Conservation (phyloP, 37 sponge, comb jelly and placozoan species). For the Spongilla lacustris region DNA sequence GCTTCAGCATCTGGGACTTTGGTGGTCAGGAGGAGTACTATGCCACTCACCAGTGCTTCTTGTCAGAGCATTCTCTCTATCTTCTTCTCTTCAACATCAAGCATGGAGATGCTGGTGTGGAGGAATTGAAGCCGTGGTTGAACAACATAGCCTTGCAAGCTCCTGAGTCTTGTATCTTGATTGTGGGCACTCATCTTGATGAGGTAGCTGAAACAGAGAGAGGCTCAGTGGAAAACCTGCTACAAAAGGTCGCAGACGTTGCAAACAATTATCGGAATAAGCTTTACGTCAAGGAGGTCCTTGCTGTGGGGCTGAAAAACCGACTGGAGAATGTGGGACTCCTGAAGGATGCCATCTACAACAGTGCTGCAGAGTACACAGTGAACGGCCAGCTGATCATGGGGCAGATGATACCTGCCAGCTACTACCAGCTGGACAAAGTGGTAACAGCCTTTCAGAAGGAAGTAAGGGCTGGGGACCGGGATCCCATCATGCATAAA, state of each 20-base stretch:
- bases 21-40: slow-evolving; percentile 88
- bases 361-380: slow-evolving; percentile 46
- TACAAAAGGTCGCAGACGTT: slow-evolving; percentile 26
- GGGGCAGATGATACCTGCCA: slow-evolving; percentile 89
- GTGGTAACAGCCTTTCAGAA: slow-evolving; percentile 59
- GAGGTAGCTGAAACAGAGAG: slow-evolving; percentile 41
- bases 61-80: slow-evolving; percentile 80
- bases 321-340: slow-evolving; percentile 54
- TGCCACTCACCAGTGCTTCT: slow-evolving; percentile 87
- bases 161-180: slow-evolving; percentile 57
- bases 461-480: slow-evolving; percentile 52
- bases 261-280: slow-evolving; percentile 17
- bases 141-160: slow-evolving; percentile 80
- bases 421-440: slow-evolving; percentile 82
- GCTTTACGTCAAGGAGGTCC: slow-evolving; percentile 33
- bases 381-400: slow-evolving; percentile 28
- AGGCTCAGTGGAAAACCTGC: slow-evolving; percentile 3
- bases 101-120: slow-evolving; percentile 57
- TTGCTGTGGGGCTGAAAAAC: slow-evolving; percentile 32
- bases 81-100: slow-evolving; percentile 73
- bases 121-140: slow-evolving; percentile 78
- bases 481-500: slow-evolving; percentile 76
- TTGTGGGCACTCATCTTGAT: slow-evolving; percentile 80
- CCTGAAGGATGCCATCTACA: slow-evolving; percentile 62
- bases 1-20: slow-evolving; percentile 89